These are phyloP conservation scores for Drosophila rellima DNA, from an alignment of 2,888 invertebrate species.

Conservation along the genomic window DNA sequence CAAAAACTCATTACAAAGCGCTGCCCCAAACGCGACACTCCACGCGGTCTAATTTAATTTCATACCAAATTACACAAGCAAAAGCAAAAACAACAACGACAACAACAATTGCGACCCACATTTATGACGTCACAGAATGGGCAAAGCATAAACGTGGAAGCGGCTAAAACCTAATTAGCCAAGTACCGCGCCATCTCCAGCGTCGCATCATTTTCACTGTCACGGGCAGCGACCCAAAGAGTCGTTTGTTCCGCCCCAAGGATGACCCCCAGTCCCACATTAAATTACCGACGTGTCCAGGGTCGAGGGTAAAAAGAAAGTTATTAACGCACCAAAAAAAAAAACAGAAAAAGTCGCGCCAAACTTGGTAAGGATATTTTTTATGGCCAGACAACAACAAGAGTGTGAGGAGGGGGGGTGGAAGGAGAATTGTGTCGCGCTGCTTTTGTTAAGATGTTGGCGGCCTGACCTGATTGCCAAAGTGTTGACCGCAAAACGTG, in stretches of 20 bases:
- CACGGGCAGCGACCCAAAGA: slow-evolving; percentile 55
- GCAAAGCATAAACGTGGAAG: slow-evolving; percentile 48
- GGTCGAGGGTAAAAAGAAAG: slow-evolving; percentile 44
- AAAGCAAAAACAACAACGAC: slow-evolving; percentile 9
- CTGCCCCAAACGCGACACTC: slow-evolving; percentile 39
- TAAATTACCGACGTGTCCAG: slow-evolving; percentile 54
- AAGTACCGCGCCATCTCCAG: slow-evolving; percentile 33
- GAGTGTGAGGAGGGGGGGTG: not conserved
- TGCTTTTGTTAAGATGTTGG: slow-evolving; percentile 37
- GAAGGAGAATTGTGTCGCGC: slow-evolving; percentile 16
- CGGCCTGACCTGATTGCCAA: slow-evolving; percentile 68
- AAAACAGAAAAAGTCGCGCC: slow-evolving; percentile 25
- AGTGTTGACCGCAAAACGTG: slow-evolving; percentile 74
- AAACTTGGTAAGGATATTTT: slow-evolving; percentile 39
- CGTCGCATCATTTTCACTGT: slow-evolving; percentile 78
- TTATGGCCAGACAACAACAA: slow-evolving; percentile 13
- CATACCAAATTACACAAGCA: slow-evolving; percentile 72
- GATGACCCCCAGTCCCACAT: slow-evolving; percentile 45
- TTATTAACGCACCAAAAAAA: slow-evolving; percentile 65
- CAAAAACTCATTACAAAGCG: slow-evolving; percentile 64
- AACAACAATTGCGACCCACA: slow-evolving; percentile 40
- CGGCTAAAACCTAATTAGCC: slow-evolving; percentile 83
- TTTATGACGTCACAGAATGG: slow-evolving; percentile 63
- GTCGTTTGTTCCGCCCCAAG: slow-evolving; percentile 40
- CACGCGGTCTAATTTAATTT: slow-evolving; percentile 71